Conservation (phyloP, 2,797 vertebrate species). For the Melanotaenia pygmaea region DNA sequence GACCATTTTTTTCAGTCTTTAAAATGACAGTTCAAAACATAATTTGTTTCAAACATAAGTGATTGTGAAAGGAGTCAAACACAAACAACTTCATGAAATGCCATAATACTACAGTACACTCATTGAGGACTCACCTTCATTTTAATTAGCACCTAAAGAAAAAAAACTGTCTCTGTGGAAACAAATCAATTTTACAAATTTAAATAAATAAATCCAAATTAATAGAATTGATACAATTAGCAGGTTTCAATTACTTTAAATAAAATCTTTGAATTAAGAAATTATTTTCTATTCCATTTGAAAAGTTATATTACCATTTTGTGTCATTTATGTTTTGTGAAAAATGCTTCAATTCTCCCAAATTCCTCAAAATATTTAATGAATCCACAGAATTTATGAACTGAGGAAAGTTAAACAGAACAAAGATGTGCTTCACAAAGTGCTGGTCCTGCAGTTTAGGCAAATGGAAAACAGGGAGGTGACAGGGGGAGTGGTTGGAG, state of each 20-base stretch:
- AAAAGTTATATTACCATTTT: not conserved
- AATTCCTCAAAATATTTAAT: conserved; percentile 20
- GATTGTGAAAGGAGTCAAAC: no score
- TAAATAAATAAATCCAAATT: no score
- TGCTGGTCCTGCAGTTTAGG: conserved; percentile 43
- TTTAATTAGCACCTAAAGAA: no score
- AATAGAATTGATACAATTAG: not conserved
- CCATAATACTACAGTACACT: no score
- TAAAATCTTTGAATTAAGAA: no score
- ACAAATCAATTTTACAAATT: not conserved
- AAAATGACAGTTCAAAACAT: not conserved
- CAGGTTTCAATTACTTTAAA: not conserved
- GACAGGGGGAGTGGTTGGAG: conserved; percentile 71
- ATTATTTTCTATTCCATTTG: not conserved
- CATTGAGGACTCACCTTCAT: no score
- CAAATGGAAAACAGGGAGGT: conserved; percentile 68
- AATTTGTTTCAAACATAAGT: no score
- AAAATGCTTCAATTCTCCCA: not conserved
- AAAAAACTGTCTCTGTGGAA: not conserved
- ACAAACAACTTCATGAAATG: no score
- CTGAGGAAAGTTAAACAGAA: conserved; percentile 40
- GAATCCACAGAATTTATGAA: conserved; percentile 35
- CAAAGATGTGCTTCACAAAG: conserved; percentile 55
- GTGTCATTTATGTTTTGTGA: not conserved
- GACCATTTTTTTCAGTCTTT: not conserved